Evolutionary conservation across 2,797 vertebrate genomes (phyloP).

Genomic region (Oreochromis mossambicus): DNA sequence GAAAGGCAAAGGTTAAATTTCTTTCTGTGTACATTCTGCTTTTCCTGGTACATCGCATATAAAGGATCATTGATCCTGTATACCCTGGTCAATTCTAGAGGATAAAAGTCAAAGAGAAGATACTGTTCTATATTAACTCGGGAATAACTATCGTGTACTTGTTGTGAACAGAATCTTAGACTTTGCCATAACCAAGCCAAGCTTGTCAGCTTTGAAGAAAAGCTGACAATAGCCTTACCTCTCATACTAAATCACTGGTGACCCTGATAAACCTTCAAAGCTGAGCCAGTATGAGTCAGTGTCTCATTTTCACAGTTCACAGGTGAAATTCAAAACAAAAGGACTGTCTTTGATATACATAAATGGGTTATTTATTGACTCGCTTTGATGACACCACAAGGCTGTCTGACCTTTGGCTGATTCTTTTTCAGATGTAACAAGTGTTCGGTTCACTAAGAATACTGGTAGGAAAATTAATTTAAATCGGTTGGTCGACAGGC

Average conservation of each 20-base stretch:
- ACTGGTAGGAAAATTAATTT: background rate
- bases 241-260: background rate
- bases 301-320: background rate
- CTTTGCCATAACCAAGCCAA: background rate
- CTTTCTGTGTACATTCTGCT: background rate
- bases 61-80: background rate
- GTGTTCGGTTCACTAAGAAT: background rate
- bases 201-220: background rate
- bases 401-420: conserved; percentile 30
- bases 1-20: background rate
- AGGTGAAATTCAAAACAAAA: background rate
- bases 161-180: background rate
- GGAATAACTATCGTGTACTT: background rate
- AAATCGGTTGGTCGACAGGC: background rate
- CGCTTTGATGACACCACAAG: conserved; percentile 12
- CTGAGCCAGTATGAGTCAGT: background rate
- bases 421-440: background rate
- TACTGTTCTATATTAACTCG: background rate
- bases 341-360: background rate
- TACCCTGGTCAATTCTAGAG: background rate
- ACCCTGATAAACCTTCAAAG: background rate
- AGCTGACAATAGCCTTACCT: background rate
- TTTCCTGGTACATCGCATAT: background rate
- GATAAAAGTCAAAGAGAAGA: background rate
- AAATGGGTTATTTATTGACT: background rate